Evolutionary conservation across 1,140 invertebrate genomes (phyloP).

Genomic region (Coenobita brevimanus): DNA sequence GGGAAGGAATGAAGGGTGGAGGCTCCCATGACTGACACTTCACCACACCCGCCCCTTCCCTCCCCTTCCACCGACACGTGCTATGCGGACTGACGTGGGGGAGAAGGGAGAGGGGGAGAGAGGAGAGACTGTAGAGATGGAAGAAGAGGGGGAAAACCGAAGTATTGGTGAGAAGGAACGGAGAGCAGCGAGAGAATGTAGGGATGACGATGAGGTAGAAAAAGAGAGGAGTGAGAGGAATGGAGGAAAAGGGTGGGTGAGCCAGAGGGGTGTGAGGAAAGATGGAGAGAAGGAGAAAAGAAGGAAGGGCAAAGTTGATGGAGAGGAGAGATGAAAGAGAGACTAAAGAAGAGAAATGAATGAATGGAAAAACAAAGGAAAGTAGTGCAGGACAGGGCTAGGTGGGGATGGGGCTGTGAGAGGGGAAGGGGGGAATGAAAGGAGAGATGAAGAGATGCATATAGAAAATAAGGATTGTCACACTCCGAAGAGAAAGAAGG

Average conservation of each 20-base stretch:
- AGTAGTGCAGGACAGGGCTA: background rate
- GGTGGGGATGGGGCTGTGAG: background rate
- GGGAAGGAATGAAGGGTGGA: too few relatives aligned
- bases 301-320: background rate
- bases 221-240: background rate
- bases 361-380: background rate
- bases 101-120: too few relatives aligned
- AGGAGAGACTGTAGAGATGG: background rate
- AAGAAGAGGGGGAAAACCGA: background rate
- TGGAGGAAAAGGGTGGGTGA: background rate
- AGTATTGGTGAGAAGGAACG: background rate
- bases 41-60: too few relatives aligned
- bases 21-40: too few relatives aligned
- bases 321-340: background rate
- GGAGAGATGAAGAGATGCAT: background rate
- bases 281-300: background rate
- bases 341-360: background rate
- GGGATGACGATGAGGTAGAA: background rate
- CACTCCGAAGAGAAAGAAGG: too few relatives aligned
- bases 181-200: background rate
- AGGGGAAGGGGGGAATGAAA: background rate
- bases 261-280: background rate
- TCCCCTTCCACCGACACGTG: too few relatives aligned
- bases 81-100: too few relatives aligned
- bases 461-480: constrained; percentile 1